Percentiles rank a stretch among this genome's conserved stretches.
These are phyloP conservation scores for Trogon surrucura DNA, from an alignment of 2,113 vertebrate species.

Conservation along the genomic window DNA sequence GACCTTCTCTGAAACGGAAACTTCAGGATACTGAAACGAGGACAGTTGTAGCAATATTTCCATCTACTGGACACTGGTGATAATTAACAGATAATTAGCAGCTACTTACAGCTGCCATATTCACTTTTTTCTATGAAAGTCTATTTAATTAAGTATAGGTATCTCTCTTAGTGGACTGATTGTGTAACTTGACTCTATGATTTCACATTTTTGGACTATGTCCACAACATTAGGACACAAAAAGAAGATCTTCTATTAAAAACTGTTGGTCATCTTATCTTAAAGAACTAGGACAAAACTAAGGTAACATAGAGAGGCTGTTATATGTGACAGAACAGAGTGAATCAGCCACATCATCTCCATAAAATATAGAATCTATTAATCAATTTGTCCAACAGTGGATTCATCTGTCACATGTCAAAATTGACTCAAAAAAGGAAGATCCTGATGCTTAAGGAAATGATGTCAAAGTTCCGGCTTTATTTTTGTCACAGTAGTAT, in stretches of 20 bases:
- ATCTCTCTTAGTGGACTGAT: background rate
- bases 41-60: conserved; percentile 35
- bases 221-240: background rate
- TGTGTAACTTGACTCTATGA: background rate
- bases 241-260: background rate
- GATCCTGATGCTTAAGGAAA: background rate
- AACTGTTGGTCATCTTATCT: background rate
- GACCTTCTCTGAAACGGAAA: background rate
- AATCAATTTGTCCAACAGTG: background rate
- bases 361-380: background rate
- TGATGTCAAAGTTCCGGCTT: background rate
- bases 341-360: background rate
- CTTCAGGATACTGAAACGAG: background rate
- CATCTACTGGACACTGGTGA: conserved; percentile 45
- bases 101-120: background rate
- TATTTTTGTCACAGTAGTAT: background rate
- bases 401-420: background rate
- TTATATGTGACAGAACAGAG: background rate
- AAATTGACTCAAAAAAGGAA: background rate
- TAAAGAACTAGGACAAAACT: background rate
- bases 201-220: background rate
- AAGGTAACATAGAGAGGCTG: background rate
- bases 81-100: conserved; percentile 39
- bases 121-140: background rate
- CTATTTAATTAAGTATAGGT: background rate